A percentile compares a stretch with the other conserved stretches of the same genome.
Evolutionary conservation across 2,888 invertebrate species (phyloP).

Genomic region (Heliconius charithonia): DNA sequence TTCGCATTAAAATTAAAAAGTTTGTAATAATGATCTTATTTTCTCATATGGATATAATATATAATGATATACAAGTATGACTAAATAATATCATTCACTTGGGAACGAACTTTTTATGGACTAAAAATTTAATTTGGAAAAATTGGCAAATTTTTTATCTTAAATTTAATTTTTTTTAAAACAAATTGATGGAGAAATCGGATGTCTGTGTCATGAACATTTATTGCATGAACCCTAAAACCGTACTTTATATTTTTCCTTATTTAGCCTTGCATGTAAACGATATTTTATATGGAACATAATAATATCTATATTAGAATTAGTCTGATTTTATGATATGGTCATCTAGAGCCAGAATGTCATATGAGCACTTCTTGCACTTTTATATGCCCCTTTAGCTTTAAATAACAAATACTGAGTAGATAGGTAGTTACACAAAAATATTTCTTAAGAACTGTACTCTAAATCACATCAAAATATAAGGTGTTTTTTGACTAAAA

Average conservation of each 20-base stretch:
- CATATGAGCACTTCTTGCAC: constrained; percentile 44
- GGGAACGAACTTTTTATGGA: neutral
- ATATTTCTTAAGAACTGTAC: neutral
- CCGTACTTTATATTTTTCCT: constrained; percentile 40
- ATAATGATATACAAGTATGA: neutral
- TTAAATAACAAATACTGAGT: constrained; percentile 20
- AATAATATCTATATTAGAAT: constrained; percentile 38
- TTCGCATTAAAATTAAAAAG: constrained; percentile 1
- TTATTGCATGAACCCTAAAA: constrained; percentile 42
- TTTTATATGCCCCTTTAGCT: constrained; percentile 21
- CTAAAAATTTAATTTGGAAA: neutral
- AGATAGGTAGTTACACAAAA: constrained; percentile 6
- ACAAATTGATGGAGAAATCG: constrained; percentile 44
- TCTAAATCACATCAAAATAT: neutral
- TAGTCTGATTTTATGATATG: constrained; percentile 47
- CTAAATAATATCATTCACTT: constrained; percentile 26
- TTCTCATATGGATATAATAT: constrained; percentile 9
- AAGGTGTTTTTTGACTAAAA: neutral
- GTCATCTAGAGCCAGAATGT: constrained; percentile 53
- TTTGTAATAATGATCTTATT: constrained; percentile 27
- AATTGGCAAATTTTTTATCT: constrained; percentile 18
- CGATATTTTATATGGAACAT: constrained; percentile 27
- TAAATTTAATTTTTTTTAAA: constrained; percentile 14
- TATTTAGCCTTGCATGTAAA: constrained; percentile 44
- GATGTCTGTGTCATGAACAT: constrained; percentile 47